Evolutionary conservation across 2,113 vertebrate genomes (phyloP), one percentile per base, ranked within the genome.

Genomic region (Sapajus apella): DNA sequence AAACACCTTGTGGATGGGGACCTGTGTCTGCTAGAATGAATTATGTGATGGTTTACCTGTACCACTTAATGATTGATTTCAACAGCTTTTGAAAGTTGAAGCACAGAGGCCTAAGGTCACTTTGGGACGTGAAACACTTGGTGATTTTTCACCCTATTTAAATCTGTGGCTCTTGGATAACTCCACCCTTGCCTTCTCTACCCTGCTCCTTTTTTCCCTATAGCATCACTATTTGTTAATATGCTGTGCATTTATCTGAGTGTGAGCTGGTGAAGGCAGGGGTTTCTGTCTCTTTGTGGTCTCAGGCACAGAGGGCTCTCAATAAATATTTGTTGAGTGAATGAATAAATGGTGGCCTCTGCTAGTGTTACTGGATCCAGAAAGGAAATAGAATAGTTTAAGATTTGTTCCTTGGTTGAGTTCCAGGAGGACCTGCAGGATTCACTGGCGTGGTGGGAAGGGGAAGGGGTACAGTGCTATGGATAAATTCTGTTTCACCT

Each of bases 401-500:
- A 64, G 52, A 32, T 35, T 77, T 40, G 25, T 45, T 50, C 64
- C 50, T 68, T 32, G n/a, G 16, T 70, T n/a, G 87, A 27, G 25
- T 30, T 66, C 43, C 9, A 10, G 76, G 58, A 66, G 56, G 75
- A 90, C 10, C 21, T 66, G 2, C 55, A 50, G 76, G 92, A 76
- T 76, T 93, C 95, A 9, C 43, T 85, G 30, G 14, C 6, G 61
- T 23, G 16, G 20, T 45, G 9, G 45, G 76, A 43, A 32, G 43
- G 5, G 32, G 77, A 94, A 73, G 66, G 61, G 61, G 8, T 0
- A 0, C 47, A 35, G 80, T 37, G 14, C 16, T 30, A 1, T 14
- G 58, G 84, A 70, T 94, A 81, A 14, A 80, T 90, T 88, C 92
- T 52, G 43, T 97, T 93, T 95, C 55, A 47, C 47, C 68, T 96